A percentile compares a stretch with the other conserved stretches of the same genome.
These are phyloP conservation scores for Lasioglossum zephyrum DNA, from an alignment of 2,888 invertebrate genomes.

Conservation along the genomic window DNA sequence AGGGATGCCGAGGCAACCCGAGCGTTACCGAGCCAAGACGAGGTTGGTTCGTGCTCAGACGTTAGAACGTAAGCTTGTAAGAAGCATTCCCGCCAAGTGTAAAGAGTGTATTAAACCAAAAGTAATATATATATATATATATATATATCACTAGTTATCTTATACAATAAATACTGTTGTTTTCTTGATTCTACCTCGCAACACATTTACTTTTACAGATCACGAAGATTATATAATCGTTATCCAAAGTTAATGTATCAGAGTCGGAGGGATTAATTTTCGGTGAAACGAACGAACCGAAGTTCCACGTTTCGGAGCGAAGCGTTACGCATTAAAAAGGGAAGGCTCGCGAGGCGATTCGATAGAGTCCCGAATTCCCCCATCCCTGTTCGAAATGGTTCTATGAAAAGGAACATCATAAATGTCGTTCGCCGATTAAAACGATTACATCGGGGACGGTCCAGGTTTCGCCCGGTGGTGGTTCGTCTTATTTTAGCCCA, in stretches of 20 bases:
- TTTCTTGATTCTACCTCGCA: too few relatives aligned
- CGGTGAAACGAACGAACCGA: background rate
- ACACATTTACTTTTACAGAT: too few relatives aligned
- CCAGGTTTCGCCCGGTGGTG: slow-evolving; percentile 12
- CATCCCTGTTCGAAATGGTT: background rate
- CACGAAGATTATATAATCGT: too few relatives aligned
- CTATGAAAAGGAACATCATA: slow-evolving; percentile 19
- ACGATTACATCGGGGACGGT: slow-evolving; percentile 14
- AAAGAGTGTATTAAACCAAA: too few relatives aligned
- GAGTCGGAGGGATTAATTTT: background rate
- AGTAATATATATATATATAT: too few relatives aligned
- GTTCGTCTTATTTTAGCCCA: slow-evolving; percentile 44
- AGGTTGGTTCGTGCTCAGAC: too few relatives aligned
- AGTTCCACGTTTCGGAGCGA: background rate
- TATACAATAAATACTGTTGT: too few relatives aligned
- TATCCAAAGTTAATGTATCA: background rate
- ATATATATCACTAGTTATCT: too few relatives aligned
- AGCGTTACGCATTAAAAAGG: background rate
- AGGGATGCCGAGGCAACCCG: too few relatives aligned
- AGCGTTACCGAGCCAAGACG: too few relatives aligned
- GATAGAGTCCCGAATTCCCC: background rate
- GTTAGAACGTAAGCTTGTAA: too few relatives aligned
- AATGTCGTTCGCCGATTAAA: slow-evolving; percentile 44
- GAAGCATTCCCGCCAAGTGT: too few relatives aligned
- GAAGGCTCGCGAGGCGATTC: background rate